Conservation (phyloP, 2,113 vertebrate genomes). For the Anhinga rufa region DNA sequence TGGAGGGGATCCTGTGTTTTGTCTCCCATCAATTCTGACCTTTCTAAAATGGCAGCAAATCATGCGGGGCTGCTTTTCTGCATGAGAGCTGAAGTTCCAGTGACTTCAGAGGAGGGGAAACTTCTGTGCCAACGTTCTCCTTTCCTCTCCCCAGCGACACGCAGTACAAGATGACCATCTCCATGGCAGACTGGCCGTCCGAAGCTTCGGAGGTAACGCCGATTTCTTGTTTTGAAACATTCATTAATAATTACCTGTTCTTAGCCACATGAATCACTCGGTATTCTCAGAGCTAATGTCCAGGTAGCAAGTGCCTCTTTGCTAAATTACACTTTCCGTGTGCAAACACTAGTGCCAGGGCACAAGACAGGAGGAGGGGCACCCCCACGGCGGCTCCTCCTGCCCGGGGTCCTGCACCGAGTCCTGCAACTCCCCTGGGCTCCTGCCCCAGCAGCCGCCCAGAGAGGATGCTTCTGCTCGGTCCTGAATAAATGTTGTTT, state of each 20-base stretch:
- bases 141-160: conserved; percentile 70
- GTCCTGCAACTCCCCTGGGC: neutral
- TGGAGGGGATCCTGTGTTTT: neutral
- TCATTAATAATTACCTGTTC: neutral
- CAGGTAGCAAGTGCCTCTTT: neutral
- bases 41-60: neutral
- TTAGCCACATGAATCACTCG: neutral
- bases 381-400: neutral
- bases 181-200: conserved; percentile 82
- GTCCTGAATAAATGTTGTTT: neutral
- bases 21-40: neutral
- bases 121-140: neutral
- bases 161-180: conserved; percentile 81
- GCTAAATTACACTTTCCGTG: neutral
- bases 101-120: neutral
- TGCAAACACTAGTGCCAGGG: neutral
- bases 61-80: neutral
- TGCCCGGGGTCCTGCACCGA: accelerated
- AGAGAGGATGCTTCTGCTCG: neutral
- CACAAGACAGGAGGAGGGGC: neutral
- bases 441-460: neutral
- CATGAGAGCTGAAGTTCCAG: neutral
- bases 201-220: conserved; percentile 74
- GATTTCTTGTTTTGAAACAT: neutral
- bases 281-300: neutral